Evolutionary conservation across 2,888 invertebrate species (phyloP).

Genomic region (Sacculina carcini): DNA sequence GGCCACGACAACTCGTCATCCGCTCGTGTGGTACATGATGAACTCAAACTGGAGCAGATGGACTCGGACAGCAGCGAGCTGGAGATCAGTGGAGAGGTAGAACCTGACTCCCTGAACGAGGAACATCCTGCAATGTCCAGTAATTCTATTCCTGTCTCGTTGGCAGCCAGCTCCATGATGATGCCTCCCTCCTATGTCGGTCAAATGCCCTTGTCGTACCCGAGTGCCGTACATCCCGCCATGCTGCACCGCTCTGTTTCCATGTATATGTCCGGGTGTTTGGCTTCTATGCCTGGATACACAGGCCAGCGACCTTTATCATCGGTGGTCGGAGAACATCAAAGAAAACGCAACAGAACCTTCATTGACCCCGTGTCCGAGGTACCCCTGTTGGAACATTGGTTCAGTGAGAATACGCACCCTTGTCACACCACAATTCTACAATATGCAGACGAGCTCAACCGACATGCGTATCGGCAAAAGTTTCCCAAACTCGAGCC

Average conservation of each 20-base stretch:
- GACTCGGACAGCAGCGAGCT: too few species aligned
- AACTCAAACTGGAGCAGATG: background rate
- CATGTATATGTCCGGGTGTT: background rate
- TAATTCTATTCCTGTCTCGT: background rate
- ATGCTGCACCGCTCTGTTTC: background rate
- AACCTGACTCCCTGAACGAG: background rate
- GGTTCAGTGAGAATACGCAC: constrained; percentile 94
- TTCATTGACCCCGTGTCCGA: constrained; percentile 98
- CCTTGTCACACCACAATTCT: constrained; percentile 92
- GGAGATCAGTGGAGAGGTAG: too few species aligned
- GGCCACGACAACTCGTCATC: too few species aligned
- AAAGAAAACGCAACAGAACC: constrained; percentile 75
- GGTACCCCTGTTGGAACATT: constrained; percentile 73
- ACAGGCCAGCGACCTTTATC: too few species aligned
- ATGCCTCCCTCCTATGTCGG: background rate
- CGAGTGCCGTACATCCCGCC: background rate
- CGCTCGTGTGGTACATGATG: background rate
- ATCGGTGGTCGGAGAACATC: constrained; percentile 6
- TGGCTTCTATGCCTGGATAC: background rate
- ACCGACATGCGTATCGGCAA: constrained; percentile 84
- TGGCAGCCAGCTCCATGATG: background rate
- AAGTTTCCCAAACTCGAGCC: constrained; percentile 96
- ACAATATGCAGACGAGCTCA: constrained; percentile 90
- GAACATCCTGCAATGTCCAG: background rate
- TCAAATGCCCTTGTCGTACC: background rate